Base-by-base conservation (phyloP, 2,888 invertebrate species). In the Perithous albicinctus region DNA sequence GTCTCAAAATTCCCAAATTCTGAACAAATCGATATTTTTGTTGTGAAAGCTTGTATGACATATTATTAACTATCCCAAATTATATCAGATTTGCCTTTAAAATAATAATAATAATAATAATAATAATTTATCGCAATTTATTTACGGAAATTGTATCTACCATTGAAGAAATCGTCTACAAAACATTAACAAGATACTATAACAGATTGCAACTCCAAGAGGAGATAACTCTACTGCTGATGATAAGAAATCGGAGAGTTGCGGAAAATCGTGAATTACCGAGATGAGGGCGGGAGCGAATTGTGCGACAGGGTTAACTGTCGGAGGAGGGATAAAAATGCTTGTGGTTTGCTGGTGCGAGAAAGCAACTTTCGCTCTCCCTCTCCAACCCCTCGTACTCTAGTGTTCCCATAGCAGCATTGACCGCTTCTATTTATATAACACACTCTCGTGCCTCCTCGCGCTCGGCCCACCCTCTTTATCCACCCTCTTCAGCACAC, bases 341-440 rank as follows among this genome's bases (percentile, higher is more conserved):
- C 26, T 29, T 18, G 56, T 56, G 41, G 4, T 41, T 32, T 32
- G 69, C 38, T 26, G 69, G 41, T 29, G 69, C 69, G 41, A 79
- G 75, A 83, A 80, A 85, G 78, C 82, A 70, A 79, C 80, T 59
- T n/a, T 35, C 32, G 32, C 15, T 59, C 56, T 59, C 79, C 78
- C 80, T 80, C 74, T 69, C 72, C 59, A 66, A 77, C 83, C 81
- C 84, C 83, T 64, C 76, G 63, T 78, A 46, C 75, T 82, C 82
- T 80, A 86, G 86, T 91, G 90, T 91, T 92, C 90, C 90, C 91
- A 91, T 92, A 90, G 91, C 90, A 92, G 91, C 91, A 91, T 91
- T 90, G 90, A 91, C 91, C 90, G 91, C 87, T 90, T 92, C 91
- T 91, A 91, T 92, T 91, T 90, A 91, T 91, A 90, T 88, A 89